A percentile compares a stretch with the other conserved stretches of the same genome.
These are phyloP conservation scores for Chymomyza caudatula DNA, from an alignment of 2,888 invertebrate genomes.

Conservation along the genomic window DNA sequence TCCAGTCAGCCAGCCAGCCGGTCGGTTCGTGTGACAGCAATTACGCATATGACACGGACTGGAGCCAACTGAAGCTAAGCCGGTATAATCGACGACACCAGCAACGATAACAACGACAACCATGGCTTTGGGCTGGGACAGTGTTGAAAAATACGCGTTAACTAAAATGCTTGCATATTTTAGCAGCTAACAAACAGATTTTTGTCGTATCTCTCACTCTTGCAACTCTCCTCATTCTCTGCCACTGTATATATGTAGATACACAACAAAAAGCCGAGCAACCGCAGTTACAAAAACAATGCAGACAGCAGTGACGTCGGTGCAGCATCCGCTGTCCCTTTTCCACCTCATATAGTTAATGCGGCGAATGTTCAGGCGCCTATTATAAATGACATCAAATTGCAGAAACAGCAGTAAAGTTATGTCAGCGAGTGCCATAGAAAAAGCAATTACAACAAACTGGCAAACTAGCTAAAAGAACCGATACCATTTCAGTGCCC, in stretches of 20 bases:
- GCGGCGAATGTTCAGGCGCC: slow-evolving; percentile 35
- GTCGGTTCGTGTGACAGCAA: slow-evolving; percentile 12
- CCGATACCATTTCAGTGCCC: neutral
- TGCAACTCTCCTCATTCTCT: neutral
- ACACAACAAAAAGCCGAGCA: slow-evolving; percentile 21
- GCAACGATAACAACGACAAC: neutral
- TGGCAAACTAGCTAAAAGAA: slow-evolving; percentile 42
- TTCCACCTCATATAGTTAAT: neutral
- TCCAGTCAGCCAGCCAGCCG: too few species aligned
- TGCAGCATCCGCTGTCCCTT: slow-evolving; percentile 16
- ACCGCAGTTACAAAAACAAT: slow-evolving; percentile 15
- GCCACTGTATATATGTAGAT: neutral
- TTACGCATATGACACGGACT: slow-evolving; percentile 46
- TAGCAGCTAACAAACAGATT: slow-evolving; percentile 40
- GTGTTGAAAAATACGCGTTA: slow-evolving; percentile 38
- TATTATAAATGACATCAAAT: slow-evolving; percentile 42
- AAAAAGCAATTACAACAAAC: slow-evolving; percentile 54
- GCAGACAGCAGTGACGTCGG: slow-evolving; percentile 22
- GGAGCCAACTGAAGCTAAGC: slow-evolving; percentile 5
- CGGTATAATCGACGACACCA: neutral
- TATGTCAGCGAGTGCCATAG: slow-evolving; percentile 7
- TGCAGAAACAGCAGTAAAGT: slow-evolving; percentile 6
- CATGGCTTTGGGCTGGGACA: neutral
- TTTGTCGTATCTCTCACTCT: slow-evolving; percentile 44
- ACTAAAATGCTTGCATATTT: slow-evolving; percentile 64